Percentiles rank a stretch among this genome's conserved stretches.
Evolutionary conservation across 35 echinoderm and acorn worm species (phyloP).

Genomic region (Lytechinus variegatus): DNA sequence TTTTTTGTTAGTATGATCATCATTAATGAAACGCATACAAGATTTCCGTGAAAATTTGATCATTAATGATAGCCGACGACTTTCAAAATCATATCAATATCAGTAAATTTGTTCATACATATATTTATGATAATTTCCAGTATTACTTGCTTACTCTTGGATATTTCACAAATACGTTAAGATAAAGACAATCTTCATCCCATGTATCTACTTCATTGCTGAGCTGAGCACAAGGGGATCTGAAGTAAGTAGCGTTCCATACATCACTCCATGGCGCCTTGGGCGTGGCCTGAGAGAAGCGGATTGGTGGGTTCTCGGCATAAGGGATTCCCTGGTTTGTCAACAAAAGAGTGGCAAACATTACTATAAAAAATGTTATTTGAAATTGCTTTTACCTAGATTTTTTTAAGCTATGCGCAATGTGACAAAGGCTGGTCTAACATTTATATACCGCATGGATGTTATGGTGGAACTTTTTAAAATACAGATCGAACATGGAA

Average conservation of each 20-base stretch:
- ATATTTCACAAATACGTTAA: constrained; percentile 7
- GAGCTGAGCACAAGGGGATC: constrained; percentile 41
- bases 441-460: no score
- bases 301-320: constrained; percentile 24
- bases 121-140: no score
- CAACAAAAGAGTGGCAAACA: background rate
- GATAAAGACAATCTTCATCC: constrained; percentile 42
- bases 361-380: background rate
- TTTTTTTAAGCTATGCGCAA: no score
- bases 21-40: no score
- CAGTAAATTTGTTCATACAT: no score
- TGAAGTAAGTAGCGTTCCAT: constrained; percentile 47
- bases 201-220: constrained; percentile 32
- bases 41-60: no score
- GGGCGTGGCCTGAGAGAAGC: background rate
- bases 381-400: background rate
- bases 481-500: no score
- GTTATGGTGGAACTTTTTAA: no score
- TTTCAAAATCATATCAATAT: no score
- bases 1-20: no score
- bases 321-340: constrained; percentile 25
- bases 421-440: no score
- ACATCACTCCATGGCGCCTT: background rate
- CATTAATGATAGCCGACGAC: no score
- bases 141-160: constrained; percentile 10